Base-by-base conservation (phyloP, 2,113 vertebrate species). In the Catharus fuscescens region DNA sequence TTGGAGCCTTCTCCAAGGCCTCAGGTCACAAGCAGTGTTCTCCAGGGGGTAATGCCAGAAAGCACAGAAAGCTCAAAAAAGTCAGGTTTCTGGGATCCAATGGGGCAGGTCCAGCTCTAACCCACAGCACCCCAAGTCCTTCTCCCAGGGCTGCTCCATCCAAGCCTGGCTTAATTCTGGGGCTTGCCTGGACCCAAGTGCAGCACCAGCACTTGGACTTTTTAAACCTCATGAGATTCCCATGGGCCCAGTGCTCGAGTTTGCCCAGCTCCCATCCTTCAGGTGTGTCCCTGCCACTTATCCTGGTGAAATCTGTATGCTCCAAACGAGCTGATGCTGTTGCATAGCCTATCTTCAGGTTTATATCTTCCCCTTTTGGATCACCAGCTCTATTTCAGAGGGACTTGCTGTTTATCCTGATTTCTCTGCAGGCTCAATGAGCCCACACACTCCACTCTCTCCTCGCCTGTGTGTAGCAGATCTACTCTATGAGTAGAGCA, bases 161-260 rank as follows among this genome's bases (percentile, higher is more conserved):
- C 48, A 50, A 64, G 57, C 31, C 57, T 72, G 74, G 57, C 31
- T 64, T 20, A 10, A 31, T 71, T n/a, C 34, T n/a, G 14, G 10
- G 23, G 4, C 1, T 40, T 47, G 29, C n/a, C 40, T 4, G 5
- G 24, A 14, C 10, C 20, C 40, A 14, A 4, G 65, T 47, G 56
- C 36, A 77, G 72, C 62, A 77, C 20, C 52, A 44, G 45, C 38
- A 10, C n/a, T 10, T 28, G 54, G 25, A 7, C 25, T 25, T 14
- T 25, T 80, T 31, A 18, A 56, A 9, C 20, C 25, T 36, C 20
- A 1, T 12, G 50, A 40, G 31, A 10, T 23, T 40, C 20, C 76
- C 34, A 21, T 1, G 7, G 48, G 6, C 1, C 8, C 34, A 7
- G 20, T 5, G 25, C 66, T 31, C 0, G 4, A 80, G 59, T 17